These are phyloP conservation scores for Sebastes iracundus DNA, from an alignment of 2,797 vertebrate genomes.

Conservation along the genomic window DNA sequence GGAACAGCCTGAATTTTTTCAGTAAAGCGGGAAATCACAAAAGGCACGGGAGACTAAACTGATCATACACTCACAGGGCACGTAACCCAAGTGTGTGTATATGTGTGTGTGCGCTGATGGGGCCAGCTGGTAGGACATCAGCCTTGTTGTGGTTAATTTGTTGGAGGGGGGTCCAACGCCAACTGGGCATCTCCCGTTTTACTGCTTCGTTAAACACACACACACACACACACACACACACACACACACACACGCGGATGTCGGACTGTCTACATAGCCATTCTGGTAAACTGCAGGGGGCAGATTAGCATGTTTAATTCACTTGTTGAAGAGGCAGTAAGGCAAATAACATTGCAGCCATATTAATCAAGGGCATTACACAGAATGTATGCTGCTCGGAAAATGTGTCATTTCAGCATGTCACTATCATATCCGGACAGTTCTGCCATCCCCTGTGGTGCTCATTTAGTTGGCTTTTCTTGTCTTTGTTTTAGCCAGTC, in stretches of 20 bases:
- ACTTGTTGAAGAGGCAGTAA: constrained; percentile 62
- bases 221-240: constrained; percentile 13
- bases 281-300: constrained; percentile 55
- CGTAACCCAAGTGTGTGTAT: background rate
- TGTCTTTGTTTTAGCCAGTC: constrained; percentile 54
- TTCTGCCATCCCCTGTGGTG: constrained; percentile 35
- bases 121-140: constrained; percentile 55
- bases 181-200: constrained; percentile 28
- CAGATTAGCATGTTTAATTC: constrained; percentile 71
- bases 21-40: background rate
- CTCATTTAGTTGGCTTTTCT: constrained; percentile 46
- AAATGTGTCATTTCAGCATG: constrained; percentile 47
- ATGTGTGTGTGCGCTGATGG: constrained; percentile 7
- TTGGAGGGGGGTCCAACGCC: constrained; percentile 32
- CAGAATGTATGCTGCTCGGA: background rate
- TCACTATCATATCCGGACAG: constrained; percentile 23
- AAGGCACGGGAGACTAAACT: constrained; percentile 8
- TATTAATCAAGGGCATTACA: constrained; percentile 43
- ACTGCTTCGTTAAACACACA: constrained; percentile 45
- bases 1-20: constrained; percentile 21
- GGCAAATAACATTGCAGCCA: constrained; percentile 21
- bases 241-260: background rate
- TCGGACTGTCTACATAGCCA: constrained; percentile 38
- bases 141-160: constrained; percentile 48
- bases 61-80: background rate